phyloP scores from a whole-genome alignment of 2,113 vertebrate genomes.

The Gopherus flavomarginatus region DNA sequence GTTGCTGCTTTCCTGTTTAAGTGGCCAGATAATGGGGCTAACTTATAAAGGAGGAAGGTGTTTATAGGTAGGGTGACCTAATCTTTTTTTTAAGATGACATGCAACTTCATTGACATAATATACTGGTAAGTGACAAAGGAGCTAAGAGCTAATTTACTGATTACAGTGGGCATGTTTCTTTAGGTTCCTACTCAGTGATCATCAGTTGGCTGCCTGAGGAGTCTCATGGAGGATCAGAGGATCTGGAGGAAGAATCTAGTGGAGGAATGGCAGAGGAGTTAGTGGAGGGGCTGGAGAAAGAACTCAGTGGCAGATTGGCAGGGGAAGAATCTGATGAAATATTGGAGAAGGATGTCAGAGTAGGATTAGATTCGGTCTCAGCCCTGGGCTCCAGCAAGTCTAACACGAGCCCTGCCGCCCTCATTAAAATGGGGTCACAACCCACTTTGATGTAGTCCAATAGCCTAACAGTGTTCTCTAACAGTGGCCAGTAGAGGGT shows the following conservation, averaged over 20 bases:
- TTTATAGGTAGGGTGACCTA: neutral
- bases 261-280: slow-evolving; percentile 14
- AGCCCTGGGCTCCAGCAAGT: too few species aligned
- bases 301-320: neutral
- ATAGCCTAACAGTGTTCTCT: neutral
- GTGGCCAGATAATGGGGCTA: neutral
- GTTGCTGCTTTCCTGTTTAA: neutral
- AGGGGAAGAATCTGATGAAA: neutral
- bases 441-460: neutral
- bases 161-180: neutral
- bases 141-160: neutral
- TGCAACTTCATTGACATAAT: neutral
- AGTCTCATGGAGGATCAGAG: slow-evolving; percentile 42
- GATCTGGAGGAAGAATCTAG: slow-evolving; percentile 42
- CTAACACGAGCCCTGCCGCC: too few species aligned
- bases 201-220: slow-evolving; percentile 25
- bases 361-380: neutral
- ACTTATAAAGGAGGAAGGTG: neutral
- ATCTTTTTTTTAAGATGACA: neutral
- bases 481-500: neutral
- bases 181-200: slow-evolving; percentile 41
- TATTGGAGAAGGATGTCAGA: neutral
- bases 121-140: neutral
- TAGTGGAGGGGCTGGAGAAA: slow-evolving; percentile 38
- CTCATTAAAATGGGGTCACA: too few species aligned